Evolutionary conservation across 1,140 invertebrate genomes (phyloP).

Genomic region (Procambarus virginalis): DNA sequence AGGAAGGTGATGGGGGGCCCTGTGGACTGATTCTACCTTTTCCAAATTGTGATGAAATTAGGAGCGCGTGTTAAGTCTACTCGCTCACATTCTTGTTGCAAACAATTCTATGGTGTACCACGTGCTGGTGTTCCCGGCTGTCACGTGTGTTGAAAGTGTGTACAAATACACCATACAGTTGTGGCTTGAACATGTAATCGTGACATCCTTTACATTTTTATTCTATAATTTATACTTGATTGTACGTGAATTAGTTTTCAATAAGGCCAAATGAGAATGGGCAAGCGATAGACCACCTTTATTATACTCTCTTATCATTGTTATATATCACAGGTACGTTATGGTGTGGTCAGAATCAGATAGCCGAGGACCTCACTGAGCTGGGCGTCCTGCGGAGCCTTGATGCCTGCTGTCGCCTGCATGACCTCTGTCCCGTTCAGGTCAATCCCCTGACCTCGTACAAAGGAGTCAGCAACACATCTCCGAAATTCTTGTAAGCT

Average conservation of each 20-base stretch:
- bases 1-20: too few relatives aligned
- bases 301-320: background rate
- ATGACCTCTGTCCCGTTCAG: conserved; percentile 51
- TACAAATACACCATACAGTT: background rate
- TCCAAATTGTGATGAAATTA: too few relatives aligned
- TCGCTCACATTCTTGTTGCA: too few relatives aligned
- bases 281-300: background rate
- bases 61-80: too few relatives aligned
- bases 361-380: conserved; percentile 67
- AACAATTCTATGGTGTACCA: too few relatives aligned
- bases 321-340: background rate
- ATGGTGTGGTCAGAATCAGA: conserved; percentile 13
- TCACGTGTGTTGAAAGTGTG: too few relatives aligned
- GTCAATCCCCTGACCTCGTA: background rate
- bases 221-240: background rate
- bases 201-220: background rate
- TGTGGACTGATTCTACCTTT: too few relatives aligned
- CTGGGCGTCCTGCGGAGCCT: conserved; percentile 6
- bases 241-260: too few relatives aligned
- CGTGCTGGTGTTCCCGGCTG: too few relatives aligned
- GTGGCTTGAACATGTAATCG: background rate
- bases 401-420: conserved; percentile 46
- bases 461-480: background rate
- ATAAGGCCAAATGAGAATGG: background rate
- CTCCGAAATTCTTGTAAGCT: conserved; percentile 1